A percentile compares a stretch with the other conserved stretches of the same genome.
phyloP scores from a whole-genome alignment of 1,140 invertebrate genomes.

The Danaus plexippus region DNA sequence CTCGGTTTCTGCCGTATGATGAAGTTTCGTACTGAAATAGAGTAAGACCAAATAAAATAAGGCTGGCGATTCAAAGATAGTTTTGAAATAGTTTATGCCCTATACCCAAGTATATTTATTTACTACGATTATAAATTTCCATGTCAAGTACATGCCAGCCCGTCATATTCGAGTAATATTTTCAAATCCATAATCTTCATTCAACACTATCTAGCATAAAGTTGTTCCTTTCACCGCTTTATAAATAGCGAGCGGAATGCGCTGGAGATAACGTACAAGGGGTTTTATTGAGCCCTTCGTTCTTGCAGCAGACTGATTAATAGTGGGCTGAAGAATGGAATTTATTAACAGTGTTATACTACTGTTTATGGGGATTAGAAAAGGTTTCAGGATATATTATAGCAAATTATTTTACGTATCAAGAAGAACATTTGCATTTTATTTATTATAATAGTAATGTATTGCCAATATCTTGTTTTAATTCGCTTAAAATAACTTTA shows the following conservation, averaged over 20 bases:
- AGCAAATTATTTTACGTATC: too few relatives aligned
- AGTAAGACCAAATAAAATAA: slow-evolving; percentile 4
- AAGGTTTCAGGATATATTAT: too few relatives aligned
- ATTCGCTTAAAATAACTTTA: too few relatives aligned
- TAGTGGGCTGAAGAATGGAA: slow-evolving; percentile 26
- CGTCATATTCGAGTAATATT: slow-evolving; percentile 16
- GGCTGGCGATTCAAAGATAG: background rate
- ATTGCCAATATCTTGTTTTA: too few relatives aligned
- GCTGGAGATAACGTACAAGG: slow-evolving; percentile 36
- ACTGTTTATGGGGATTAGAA: slow-evolving; percentile 10
- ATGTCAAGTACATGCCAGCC: background rate
- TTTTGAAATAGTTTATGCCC: background rate
- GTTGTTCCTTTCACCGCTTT: slow-evolving; percentile 42
- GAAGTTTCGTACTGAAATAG: slow-evolving; percentile 56
- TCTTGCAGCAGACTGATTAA: slow-evolving; percentile 44
- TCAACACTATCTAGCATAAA: slow-evolving; percentile 49
- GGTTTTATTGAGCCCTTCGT: slow-evolving; percentile 46
- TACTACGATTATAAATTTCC: too few relatives aligned
- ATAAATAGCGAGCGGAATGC: slow-evolving; percentile 57
- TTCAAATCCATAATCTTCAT: slow-evolving; percentile 42
- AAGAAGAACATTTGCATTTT: background rate
- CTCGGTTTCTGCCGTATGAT: slow-evolving; percentile 48
- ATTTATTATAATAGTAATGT: too few relatives aligned
- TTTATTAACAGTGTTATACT: slow-evolving; percentile 20
- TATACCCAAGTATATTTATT: too few relatives aligned